Evolutionary conservation across 2,888 invertebrate species (phyloP).

Genomic region (Caenorhabditis afra): DNA sequence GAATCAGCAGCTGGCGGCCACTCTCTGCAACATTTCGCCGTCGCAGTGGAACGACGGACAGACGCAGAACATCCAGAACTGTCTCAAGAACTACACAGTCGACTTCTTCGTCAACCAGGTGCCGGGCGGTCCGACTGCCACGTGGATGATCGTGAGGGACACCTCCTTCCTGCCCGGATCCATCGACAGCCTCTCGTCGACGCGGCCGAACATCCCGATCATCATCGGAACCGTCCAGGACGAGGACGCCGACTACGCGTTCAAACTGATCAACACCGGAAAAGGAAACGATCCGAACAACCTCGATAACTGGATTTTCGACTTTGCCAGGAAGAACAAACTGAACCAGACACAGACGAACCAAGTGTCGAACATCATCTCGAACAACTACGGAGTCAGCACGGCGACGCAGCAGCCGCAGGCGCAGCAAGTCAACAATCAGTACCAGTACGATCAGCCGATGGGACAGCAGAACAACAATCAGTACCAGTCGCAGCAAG

Average conservation of each 20-base stretch:
- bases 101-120: constrained; percentile 69
- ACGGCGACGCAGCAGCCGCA: constrained; percentile 4
- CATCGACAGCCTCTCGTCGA: constrained; percentile 55
- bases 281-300: constrained; percentile 60
- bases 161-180: constrained; percentile 68
- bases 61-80: constrained; percentile 60
- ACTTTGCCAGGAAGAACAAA: constrained; percentile 71
- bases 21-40: constrained; percentile 67
- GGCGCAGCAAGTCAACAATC: constrained; percentile 18
- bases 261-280: constrained; percentile 66
- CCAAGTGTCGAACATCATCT: constrained; percentile 50
- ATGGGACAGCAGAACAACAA: constrained; percentile 12
- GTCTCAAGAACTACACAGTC: constrained; percentile 70
- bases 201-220: constrained; percentile 69
- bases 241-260: constrained; percentile 72
- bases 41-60: constrained; percentile 65
- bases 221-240: constrained; percentile 74
- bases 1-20: constrained; percentile 60
- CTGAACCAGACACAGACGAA: constrained; percentile 55
- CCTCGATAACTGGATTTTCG: constrained; percentile 68
- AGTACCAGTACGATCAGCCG: constrained; percentile 6
- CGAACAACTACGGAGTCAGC: constrained; percentile 58
- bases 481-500: constrained; percentile 22
- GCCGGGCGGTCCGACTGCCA: constrained; percentile 59
- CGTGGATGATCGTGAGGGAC: constrained; percentile 74